Evolutionary conservation across 2,113 vertebrate genomes (phyloP), one percentile per base, ranked within the genome.

Genomic region (Struthio camelus): DNA sequence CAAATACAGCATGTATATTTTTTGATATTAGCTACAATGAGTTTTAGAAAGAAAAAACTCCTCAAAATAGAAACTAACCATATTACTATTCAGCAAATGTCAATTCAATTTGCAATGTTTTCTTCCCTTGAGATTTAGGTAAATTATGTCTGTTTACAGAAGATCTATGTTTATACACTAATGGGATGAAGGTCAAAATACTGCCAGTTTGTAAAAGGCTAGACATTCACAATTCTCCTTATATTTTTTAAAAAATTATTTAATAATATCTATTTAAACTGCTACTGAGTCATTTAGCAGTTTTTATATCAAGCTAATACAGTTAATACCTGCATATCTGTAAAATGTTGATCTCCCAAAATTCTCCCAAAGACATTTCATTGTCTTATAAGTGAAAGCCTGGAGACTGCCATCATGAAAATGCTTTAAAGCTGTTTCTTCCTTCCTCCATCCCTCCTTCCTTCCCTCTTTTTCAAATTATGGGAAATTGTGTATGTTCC

Each of bases 401-500:
- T 51, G 38, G 16, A 30, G 25, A 40, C 15, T 66, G 38, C 25
- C 25, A 17, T 42, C 13, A 16, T 46, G 34, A 62, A 84, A 80
- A 58, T 46, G 13, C 19, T 80, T 67, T 80, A 72, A 80, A 67
- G 15, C 9, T 25, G 1, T 80, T 56, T 24, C 9, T 81, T 8
- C 18, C 27, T 76, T 22, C 22, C 6, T 40, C 5, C 3, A 32
- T 12, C 17, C 14, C 13, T 62, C 6, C 11, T 36, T 76, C 66
- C 36, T 27, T 8, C 53, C 69, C 53, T 38, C 32, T 25, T 64
- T 62, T 25, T 64, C 25, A 66, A 66, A 40, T 66, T 61, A 34
- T 11, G 36, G 28, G 20, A 70, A 81, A 34, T 25, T 1, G 0
- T 19, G 6, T 2, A 3, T 58, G 23, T 66, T 79, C 61, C 24